Evolutionary conservation across 2,797 vertebrate species (phyloP).

Genomic region (Micrastur ruficollis): DNA sequence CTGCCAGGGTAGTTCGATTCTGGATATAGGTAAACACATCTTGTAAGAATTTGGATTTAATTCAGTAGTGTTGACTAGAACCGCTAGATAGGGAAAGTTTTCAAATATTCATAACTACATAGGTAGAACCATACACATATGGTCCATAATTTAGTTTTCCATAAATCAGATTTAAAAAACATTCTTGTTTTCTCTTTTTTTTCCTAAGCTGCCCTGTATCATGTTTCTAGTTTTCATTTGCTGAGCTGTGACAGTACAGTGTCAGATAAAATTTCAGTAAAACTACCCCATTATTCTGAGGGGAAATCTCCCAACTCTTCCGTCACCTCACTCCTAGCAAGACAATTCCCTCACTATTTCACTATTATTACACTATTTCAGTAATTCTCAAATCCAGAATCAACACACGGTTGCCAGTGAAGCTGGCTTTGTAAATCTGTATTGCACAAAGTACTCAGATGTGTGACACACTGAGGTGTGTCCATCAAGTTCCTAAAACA

Average conservation of each 20-base stretch:
- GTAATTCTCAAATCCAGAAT: background rate
- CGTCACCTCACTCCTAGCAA: background rate
- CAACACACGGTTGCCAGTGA: background rate
- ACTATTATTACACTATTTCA: background rate
- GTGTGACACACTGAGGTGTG: background rate
- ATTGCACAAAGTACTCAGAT: background rate
- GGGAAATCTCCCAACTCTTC: background rate
- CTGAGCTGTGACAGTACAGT: background rate
- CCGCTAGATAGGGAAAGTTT: background rate
- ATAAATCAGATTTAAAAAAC: background rate
- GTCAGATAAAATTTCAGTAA: background rate
- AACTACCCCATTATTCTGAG: background rate
- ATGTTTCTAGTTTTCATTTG: background rate
- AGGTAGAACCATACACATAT: background rate
- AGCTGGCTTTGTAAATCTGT: background rate
- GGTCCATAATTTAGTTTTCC: background rate
- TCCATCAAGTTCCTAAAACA: background rate
- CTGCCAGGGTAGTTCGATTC: background rate
- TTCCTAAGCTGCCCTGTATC: background rate
- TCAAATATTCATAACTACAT: background rate
- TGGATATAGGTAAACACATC: background rate
- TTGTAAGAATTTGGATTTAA: background rate
- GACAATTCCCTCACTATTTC: background rate
- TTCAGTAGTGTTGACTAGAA: background rate
- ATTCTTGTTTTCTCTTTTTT: background rate